Base-by-base conservation (phyloP, 2,113 vertebrate species). In the Mohoua ochrocephala region DNA sequence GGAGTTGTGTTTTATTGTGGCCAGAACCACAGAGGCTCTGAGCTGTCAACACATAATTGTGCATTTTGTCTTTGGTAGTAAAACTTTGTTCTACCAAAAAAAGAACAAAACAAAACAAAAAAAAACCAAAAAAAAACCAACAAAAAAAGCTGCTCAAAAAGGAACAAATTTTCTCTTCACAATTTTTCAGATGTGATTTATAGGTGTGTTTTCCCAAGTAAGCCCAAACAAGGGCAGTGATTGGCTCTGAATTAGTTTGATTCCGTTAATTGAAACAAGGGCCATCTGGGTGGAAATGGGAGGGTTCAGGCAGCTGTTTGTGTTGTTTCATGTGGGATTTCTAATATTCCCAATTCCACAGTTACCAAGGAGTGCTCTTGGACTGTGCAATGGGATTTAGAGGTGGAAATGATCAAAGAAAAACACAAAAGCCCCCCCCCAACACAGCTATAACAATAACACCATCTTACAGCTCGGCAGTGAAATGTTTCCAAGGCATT, bases 131-230 rank as follows among this genome's bases (percentile, higher is more conserved):
- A n/a, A n/a, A n/a, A n/a, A n/a, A n/a, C n/a, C n/a, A 16, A 15
- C 35, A 67, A 23, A 47, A n/a, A 47, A 27, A 78, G n/a, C 54
- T 59, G 64, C 69, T 65, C 70, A 28, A 59, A 91, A 71, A 95
- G 83, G 68, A 89, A 77, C 77, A 90, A 90, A 77, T 71, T 78
- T 70, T 86, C 56, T 63, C 37, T 71, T 52, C 16, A 3, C 83
- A 84, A 73, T 81, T 92, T 84, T 93, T 59, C 59, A 9, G 35
- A 23, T 45, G 84, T 93, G 86, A 96, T 93, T 97, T 96, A 87
- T 89, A 95, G 87, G 86, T 95, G 88, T 96, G 76, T 96, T 97
- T 96, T 94, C 82, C 90, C 68, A 77, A 93, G 57, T 49, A 73
- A 79, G 88, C 31, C 84, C 89, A 85, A 92, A 77, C 81, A 75